Percentiles rank a stretch among this genome's conserved stretches.
These are phyloP conservation scores for Peromyscus attwateri DNA, from an alignment of 2,797 vertebrate species.

Conservation along the genomic window DNA sequence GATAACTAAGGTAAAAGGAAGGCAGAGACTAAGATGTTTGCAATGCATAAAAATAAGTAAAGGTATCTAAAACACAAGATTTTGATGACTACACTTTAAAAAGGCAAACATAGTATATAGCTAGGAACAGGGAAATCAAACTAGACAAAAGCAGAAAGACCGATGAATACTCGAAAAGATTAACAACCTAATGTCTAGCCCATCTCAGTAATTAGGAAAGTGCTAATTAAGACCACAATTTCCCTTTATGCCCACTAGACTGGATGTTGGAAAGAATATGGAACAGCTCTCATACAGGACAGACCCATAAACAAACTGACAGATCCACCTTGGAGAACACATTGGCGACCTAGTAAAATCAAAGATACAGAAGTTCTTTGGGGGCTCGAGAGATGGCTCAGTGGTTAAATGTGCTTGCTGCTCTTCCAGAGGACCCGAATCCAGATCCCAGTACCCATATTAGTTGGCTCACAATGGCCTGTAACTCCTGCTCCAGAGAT, in stretches of 20 bases:
- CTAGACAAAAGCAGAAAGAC: conserved; percentile 18
- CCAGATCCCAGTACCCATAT: not conserved
- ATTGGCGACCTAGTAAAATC: conserved; percentile 9
- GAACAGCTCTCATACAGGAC: not conserved
- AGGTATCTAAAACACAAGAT: conserved; percentile 13
- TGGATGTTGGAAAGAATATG: not conserved
- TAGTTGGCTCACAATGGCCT: not conserved
- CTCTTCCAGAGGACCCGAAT: not conserved
- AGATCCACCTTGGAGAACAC: conserved; percentile 40
- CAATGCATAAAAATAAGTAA: conserved; percentile 43
- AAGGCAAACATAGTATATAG: conserved; percentile 33
- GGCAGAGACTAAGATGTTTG: not conserved
- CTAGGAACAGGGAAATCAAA: conserved; percentile 53
- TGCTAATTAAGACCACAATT: conserved; percentile 32
- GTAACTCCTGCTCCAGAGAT: not conserved
- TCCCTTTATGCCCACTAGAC: not conserved
- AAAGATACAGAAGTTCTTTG: not conserved
- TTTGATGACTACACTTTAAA: conserved; percentile 55
- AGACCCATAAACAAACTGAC: conserved; percentile 22
- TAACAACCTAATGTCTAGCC: not conserved
- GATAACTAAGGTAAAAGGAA: not conserved
- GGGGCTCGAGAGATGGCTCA: not conserved
- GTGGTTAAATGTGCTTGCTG: not conserved
- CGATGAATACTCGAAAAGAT: conserved; percentile 59
- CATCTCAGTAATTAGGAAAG: conserved; percentile 50